Percentiles rank a stretch among this genome's conserved stretches.
Evolutionary conservation across 2,888 invertebrate species (phyloP).

Genomic region (Polymixis lichenea): DNA sequence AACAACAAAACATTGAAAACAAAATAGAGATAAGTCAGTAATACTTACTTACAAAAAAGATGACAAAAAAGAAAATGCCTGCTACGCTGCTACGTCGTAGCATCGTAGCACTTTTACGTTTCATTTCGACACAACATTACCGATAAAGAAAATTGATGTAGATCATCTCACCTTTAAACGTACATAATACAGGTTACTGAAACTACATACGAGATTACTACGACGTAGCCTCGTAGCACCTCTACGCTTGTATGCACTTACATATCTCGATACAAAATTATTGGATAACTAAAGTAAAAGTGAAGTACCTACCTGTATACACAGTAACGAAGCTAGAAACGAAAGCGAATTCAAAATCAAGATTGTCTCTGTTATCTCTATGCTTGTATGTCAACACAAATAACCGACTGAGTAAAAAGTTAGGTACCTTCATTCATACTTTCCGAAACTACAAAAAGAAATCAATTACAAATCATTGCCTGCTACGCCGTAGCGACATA

Average conservation of each 20-base stretch:
- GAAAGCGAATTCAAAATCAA: background rate
- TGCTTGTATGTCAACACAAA: background rate
- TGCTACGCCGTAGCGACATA: constrained; percentile 38
- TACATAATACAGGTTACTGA: background rate
- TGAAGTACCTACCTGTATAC: background rate
- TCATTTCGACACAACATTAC: background rate
- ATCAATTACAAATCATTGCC: background rate
- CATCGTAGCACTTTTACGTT: constrained; percentile 13
- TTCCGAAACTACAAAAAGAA: background rate
- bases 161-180: background rate
- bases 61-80: background rate
- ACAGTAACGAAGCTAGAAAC: background rate
- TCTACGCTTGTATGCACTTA: background rate
- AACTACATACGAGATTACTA: constrained; percentile 1
- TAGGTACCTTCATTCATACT: background rate
- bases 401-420: background rate
- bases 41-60: background rate
- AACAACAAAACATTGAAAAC: too few relatives aligned
- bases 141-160: background rate
- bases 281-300: background rate
- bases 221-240: constrained; percentile 26
- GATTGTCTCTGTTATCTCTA: constrained; percentile 9
- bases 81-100: constrained; percentile 32
- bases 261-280: background rate
- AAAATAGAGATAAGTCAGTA: background rate